A percentile compares a stretch with the other conserved stretches of the same genome.
Evolutionary conservation across 2,888 invertebrate species (phyloP).

Genomic region (Clusia tigrina): DNA sequence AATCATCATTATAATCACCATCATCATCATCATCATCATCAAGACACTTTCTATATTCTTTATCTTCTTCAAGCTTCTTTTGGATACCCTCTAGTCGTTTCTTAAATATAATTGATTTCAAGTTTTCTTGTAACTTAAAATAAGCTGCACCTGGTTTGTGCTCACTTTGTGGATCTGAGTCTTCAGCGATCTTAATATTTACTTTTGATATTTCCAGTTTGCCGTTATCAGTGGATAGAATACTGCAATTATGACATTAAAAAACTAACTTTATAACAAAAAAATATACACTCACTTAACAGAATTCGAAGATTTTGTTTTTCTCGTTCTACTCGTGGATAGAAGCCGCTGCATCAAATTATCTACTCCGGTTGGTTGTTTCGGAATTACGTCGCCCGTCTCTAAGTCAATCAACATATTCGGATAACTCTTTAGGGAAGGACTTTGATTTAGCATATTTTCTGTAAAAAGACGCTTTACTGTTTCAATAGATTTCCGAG

Average conservation of each 20-base stretch:
- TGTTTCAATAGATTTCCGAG: constrained; percentile 42
- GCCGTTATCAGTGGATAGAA: constrained; percentile 63
- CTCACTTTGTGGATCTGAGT: constrained; percentile 50
- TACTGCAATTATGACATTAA: constrained; percentile 53
- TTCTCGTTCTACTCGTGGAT: constrained; percentile 72
- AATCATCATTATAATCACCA: constrained; percentile 55
- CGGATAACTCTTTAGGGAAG: constrained; percentile 67
- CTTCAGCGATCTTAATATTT: constrained; percentile 47
- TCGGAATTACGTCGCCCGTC: constrained; percentile 61
- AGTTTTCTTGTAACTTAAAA: constrained; percentile 73
- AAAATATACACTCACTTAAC: constrained; percentile 51
- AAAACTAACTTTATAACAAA: constrained; percentile 26
- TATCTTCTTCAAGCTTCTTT: constrained; percentile 66
- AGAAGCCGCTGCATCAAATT: constrained; percentile 76
- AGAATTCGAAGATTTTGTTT: constrained; percentile 67
- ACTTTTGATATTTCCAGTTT: constrained; percentile 63
- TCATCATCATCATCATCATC: constrained; percentile 59
- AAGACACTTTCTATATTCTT: constrained; percentile 58
- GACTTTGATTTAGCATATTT: constrained; percentile 53
- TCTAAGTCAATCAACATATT: constrained; percentile 72
- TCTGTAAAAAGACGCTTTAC: constrained; percentile 42
- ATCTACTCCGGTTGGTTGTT: constrained; percentile 70
- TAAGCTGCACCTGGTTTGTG: constrained; percentile 77
- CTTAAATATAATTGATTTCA: constrained; percentile 76
- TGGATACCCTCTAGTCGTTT: constrained; percentile 75